These are phyloP conservation scores for Enoplosus armatus DNA, from an alignment of 2,797 vertebrate species.

Conservation along the genomic window DNA sequence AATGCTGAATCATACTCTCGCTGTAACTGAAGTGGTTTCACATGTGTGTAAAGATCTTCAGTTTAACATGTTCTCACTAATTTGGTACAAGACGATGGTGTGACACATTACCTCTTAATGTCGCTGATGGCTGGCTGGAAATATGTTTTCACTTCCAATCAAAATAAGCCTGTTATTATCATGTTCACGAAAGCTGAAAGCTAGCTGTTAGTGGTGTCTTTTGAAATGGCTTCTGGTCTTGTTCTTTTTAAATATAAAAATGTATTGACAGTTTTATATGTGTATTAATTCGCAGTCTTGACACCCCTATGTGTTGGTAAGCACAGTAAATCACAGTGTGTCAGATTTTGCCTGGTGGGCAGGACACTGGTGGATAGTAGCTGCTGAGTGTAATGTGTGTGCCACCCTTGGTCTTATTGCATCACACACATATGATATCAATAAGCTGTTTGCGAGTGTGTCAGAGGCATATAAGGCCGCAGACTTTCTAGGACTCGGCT, in stretches of 20 bases:
- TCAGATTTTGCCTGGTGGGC: not conserved
- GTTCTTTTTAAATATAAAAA: not conserved
- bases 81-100: not conserved
- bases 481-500: constrained; percentile 42
- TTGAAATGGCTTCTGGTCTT: constrained; percentile 2
- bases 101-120: constrained; percentile 3
- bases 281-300: constrained; percentile 1
- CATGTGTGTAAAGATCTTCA: not conserved
- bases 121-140: not conserved
- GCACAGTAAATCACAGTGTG: not conserved
- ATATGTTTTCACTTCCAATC: constrained; percentile 4
- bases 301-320: not conserved
- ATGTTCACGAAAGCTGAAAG: not conserved
- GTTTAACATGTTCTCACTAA: not conserved
- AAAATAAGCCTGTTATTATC: constrained; percentile 17
- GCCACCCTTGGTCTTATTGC: constrained; percentile 17
- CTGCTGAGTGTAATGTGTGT: not conserved
- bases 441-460: constrained; percentile 43
- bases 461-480: constrained; percentile 39
- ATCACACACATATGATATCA: constrained; percentile 21
- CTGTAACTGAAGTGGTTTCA: constrained; percentile 21
- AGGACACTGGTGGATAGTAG: not conserved
- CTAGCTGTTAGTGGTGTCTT: constrained; percentile 6
- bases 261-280: not conserved
- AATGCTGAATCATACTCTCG: constrained; percentile 19